Evolutionary conservation across 2,797 vertebrate genomes (phyloP), one percentile per base, ranked within the genome.

Genomic region (Helostoma temminkii): DNA sequence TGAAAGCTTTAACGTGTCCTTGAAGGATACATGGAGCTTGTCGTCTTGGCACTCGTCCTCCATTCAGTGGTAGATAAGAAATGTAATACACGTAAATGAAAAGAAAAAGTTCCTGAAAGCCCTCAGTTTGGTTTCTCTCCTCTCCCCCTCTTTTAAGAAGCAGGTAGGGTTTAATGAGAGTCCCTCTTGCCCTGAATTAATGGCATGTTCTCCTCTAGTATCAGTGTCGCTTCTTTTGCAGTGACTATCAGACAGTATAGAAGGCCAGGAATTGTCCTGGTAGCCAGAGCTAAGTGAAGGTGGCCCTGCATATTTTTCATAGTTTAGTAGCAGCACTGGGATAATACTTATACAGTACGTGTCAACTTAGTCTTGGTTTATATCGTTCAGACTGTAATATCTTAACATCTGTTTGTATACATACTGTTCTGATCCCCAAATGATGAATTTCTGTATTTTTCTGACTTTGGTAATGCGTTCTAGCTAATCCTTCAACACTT

Each of bases 81-180:
- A 42, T 53, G 37, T 63, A 65, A 70, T 49, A 49, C 45, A 66
- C 60, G 74, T 61, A 70, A 65, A 55, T 0, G 42, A 64, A 43
- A 26, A 3, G 43, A 48, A n/a, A 32, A 61, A 12, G 43, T 58
- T n/a, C 11, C 24, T 63, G 70, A 67, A 64, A 77, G 71, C 25
- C 56, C 30, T 11, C 16, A 66, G 59, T 67, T 56, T 62, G 36
- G 16, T 54, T 73, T 30, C 57, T 49, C 21, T 24, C 21, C 63
- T 42, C 47, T 37, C 57, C 15, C 55, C 43, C 53, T 66, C 58
- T 65, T 73, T 54, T 59, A 58, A 61, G 50, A 64, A 63, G 61
- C 62, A 78, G 82, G 76, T 84, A 50, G 64, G 80, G 74, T 88
- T 88, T 91, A 92, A 90, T 88, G 81, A 80, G 81, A 19, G 18